Evolutionary conservation across 2,797 vertebrate genomes (phyloP).

Genomic region (Galago senegalensis): DNA sequence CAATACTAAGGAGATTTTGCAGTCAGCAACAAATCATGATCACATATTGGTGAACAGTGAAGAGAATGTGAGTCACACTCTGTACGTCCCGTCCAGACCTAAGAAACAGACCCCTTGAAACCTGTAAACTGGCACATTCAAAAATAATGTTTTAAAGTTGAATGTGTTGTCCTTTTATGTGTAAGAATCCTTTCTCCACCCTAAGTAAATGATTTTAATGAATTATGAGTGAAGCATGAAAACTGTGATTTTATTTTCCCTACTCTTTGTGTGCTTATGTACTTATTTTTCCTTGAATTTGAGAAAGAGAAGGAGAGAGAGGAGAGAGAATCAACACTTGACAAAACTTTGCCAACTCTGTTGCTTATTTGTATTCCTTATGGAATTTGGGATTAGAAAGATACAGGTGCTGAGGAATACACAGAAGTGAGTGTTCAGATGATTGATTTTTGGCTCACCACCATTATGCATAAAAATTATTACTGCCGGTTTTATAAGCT

Average conservation of each 20-base stretch:
- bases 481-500: slow-evolving; percentile 26
- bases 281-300: not conserved
- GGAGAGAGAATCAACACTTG: not conserved
- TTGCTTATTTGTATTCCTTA: not conserved
- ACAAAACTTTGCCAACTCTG: not conserved
- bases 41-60: not conserved
- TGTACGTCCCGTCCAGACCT: not conserved
- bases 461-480: not conserved
- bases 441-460: not conserved
- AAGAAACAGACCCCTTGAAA: not conserved
- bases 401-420: not conserved
- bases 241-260: not conserved
- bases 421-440: not conserved
- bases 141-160: not conserved
- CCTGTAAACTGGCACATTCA: not conserved
- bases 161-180: not conserved
- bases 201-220: slow-evolving; percentile 23
- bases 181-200: not conserved
- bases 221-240: slow-evolving; percentile 28
- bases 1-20: not conserved
- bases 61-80: not conserved
- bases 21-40: not conserved
- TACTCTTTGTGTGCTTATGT: not conserved
- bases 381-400: not conserved
- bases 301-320: not conserved